phyloP scores from a whole-genome alignment of 2,113 vertebrate genomes.

The Megaleporinus macrocephalus region DNA sequence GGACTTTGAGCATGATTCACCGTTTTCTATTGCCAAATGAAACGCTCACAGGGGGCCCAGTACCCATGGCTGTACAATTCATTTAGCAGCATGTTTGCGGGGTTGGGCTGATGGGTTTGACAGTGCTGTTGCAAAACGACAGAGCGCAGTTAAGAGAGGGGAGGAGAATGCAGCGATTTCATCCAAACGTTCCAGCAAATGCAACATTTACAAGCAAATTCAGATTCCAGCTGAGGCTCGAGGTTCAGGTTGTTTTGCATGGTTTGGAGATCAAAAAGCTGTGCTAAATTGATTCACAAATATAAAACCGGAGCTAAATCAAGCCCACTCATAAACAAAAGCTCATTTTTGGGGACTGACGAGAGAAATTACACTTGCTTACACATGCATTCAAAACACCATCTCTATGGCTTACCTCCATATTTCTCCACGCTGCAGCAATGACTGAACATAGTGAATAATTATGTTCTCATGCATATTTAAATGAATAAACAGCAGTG shows the following conservation, averaged over 20 bases:
- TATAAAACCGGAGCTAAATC: neutral
- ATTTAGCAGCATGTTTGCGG: constrained; percentile 35
- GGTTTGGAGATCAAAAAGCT: neutral
- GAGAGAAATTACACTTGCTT: neutral
- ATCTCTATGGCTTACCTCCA: neutral
- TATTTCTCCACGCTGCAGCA: neutral
- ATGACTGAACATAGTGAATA: neutral
- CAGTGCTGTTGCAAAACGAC: constrained; percentile 10
- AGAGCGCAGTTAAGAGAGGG: neutral
- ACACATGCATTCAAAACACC: too few relatives aligned
- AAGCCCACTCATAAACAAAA: neutral
- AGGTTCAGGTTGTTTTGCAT: neutral
- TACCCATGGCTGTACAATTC: constrained; percentile 41
- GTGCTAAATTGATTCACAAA: neutral
- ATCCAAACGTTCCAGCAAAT: neutral
- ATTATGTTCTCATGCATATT: neutral
- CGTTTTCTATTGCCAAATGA: constrained; percentile 39
- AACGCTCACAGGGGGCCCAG: constrained; percentile 27
- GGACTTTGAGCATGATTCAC: constrained; percentile 1
- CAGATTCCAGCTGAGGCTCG: neutral
- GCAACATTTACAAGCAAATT: neutral
- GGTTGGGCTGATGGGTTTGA: constrained; percentile 5
- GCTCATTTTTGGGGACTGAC: neutral
- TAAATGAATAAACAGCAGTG: neutral
- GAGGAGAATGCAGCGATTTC: neutral